Evolutionary conservation across 2,888 invertebrate genomes (phyloP).

Genomic region (Anthrax anthrax): DNA sequence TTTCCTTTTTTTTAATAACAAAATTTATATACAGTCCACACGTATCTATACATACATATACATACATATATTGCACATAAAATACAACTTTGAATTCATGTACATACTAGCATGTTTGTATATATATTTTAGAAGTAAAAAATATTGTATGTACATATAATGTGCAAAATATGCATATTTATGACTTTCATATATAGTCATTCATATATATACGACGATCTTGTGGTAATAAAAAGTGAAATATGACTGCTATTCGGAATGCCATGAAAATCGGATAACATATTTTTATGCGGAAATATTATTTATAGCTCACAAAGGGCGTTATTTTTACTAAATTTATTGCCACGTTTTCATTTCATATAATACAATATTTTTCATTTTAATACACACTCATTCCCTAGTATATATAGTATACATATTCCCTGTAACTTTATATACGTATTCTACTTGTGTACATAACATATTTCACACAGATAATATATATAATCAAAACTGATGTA

Average conservation of each 20-base stretch:
- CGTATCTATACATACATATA: no score
- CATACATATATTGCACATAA: no score
- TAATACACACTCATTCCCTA: no score
- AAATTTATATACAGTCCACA: no score
- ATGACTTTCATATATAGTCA: no score
- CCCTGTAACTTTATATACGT: no score
- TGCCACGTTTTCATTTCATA: slow-evolving; percentile 11
- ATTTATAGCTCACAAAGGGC: slow-evolving; percentile 30
- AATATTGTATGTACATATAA: not conserved
- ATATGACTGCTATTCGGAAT: slow-evolving; percentile 29
- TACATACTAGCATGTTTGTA: not conserved
- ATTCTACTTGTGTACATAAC: no score
- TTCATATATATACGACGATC: slow-evolving; percentile 12
- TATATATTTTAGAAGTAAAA: not conserved
- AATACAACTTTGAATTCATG: no score
- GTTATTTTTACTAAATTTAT: slow-evolving; percentile 17
- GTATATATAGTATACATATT: no score
- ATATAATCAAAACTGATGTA: no score
- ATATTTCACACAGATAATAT: no score
- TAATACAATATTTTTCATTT: slow-evolving; percentile 12
- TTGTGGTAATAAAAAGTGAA: slow-evolving; percentile 30
- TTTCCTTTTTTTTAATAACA: no score
- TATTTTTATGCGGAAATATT: slow-evolving; percentile 31
- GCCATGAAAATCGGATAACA: slow-evolving; percentile 34
- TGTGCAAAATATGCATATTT: not conserved